Percentiles rank a stretch among this genome's conserved stretches.
Conservation (phyloP, 2,888 invertebrate genomes). For the Piscicola geometra region DNA sequence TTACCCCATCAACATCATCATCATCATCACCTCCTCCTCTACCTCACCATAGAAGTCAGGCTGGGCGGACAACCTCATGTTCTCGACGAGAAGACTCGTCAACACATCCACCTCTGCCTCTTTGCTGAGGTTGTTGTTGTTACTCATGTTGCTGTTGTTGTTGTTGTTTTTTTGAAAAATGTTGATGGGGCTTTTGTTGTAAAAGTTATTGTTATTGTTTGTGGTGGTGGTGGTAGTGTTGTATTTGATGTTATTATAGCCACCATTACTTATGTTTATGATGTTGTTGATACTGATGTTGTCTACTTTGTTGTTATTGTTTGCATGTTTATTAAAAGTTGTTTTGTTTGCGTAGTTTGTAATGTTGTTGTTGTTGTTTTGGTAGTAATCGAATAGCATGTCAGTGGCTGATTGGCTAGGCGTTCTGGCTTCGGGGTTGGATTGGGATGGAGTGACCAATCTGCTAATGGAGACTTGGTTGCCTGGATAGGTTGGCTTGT, state of each 20-base stretch:
- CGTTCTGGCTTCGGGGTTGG: too few species aligned
- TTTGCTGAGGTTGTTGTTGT: constrained; percentile 54
- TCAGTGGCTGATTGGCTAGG: neutral
- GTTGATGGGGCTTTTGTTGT: neutral
- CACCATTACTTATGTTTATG: too few species aligned
- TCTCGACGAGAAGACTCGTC: constrained; percentile 80
- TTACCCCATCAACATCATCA: too few species aligned
- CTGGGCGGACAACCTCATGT: constrained; percentile 63
- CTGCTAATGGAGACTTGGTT: neutral
- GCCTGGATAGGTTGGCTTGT: neutral
- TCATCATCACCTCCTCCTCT: too few species aligned
- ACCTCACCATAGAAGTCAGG: constrained; percentile 65
- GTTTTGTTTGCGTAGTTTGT: neutral
- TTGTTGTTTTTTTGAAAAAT: neutral
- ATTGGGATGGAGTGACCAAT: neutral
- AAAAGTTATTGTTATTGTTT: neutral
- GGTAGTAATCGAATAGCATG: neutral
- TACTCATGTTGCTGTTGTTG: neutral
- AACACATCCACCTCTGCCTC: constrained; percentile 83
- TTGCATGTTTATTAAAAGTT: neutral
- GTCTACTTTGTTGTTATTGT: neutral
- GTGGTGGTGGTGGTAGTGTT: constrained; percentile 2
- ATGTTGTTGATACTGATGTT: neutral
- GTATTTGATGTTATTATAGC: neutral
- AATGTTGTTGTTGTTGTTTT: neutral